Conservation (phyloP, 2,797 vertebrate genomes). For the Aulostomus chinensis region DNA sequence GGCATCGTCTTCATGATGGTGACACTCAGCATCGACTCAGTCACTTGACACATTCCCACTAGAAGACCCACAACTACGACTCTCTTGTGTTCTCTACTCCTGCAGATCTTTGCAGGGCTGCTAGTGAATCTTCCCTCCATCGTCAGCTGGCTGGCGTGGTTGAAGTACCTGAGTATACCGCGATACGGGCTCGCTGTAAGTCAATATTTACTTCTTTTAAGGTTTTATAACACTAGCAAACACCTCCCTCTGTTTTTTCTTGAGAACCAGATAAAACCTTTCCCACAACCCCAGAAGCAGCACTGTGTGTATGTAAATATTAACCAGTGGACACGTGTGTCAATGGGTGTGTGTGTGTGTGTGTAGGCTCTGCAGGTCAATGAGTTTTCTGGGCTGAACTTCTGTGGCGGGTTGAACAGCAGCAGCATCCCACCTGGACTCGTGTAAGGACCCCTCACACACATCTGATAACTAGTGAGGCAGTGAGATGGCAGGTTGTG, state of each 20-base stretch:
- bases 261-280: too few relatives aligned
- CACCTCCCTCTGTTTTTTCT: too few relatives aligned
- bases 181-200: slow-evolving; percentile 64
- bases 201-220: not conserved
- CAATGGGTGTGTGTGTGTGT: not conserved
- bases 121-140: slow-evolving; percentile 85
- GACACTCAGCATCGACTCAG: too few relatives aligned
- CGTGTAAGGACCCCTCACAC: slow-evolving; percentile 45
- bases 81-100: not conserved
- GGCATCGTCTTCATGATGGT: slow-evolving; percentile 93
- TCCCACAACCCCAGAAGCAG: too few relatives aligned
- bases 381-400: slow-evolving; percentile 76
- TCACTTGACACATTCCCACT: too few relatives aligned
- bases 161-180: slow-evolving; percentile 80
- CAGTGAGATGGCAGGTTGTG: too few relatives aligned
- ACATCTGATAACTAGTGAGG: too few relatives aligned
- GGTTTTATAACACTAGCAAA: not conserved
- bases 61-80: too few relatives aligned
- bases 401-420: slow-evolving; percentile 38
- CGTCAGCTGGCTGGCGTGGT: slow-evolving; percentile 83
- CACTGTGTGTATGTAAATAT: too few relatives aligned
- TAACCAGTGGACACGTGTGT: too few relatives aligned
- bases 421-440: rapidly evolving
- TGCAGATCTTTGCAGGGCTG: slow-evolving; percentile 87
- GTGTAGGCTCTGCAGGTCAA: slow-evolving; percentile 86